A percentile compares a stretch with the other conserved stretches of the same genome.
Evolutionary conservation across 35 echinoderm and acorn worm genomes (phyloP).

Genomic region (Holothuria glaberrima): DNA sequence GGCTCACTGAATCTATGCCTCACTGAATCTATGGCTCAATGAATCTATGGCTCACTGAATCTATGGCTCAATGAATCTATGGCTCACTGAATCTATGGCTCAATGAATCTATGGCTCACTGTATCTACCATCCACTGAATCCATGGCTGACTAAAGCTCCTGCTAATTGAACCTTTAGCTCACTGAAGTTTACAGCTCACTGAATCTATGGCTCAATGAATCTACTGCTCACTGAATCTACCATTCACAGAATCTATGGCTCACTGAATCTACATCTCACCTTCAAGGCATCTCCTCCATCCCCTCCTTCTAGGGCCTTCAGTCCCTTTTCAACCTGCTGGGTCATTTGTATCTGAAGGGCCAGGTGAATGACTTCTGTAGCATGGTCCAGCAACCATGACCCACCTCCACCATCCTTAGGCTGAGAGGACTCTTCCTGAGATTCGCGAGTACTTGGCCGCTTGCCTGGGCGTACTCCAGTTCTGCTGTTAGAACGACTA

Average conservation of each 20-base stretch:
- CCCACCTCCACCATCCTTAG: background rate
- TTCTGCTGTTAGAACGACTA: constrained; percentile 79
- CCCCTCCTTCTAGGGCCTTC: constrained; percentile 78
- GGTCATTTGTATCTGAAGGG: constrained; percentile 95
- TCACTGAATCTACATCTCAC: constrained; percentile 34
- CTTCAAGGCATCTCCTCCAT: constrained; percentile 74
- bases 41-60: too few species aligned
- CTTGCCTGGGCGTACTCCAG: constrained; percentile 32
- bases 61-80: too few species aligned
- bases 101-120: too few species aligned
- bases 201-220: too few species aligned
- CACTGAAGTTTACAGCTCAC: too few species aligned
- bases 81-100: too few species aligned
- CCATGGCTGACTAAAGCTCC: background rate
- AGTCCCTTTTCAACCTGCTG: constrained; percentile 85
- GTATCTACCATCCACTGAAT: too few species aligned
- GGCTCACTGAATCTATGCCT: too few species aligned
- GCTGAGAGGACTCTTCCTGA: constrained; percentile 55
- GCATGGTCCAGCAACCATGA: constrained; percentile 98
- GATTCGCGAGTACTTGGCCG: constrained; percentile 52
- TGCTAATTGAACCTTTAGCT: too few species aligned
- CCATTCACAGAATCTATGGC: background rate
- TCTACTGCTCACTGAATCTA: background rate
- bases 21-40: too few species aligned
- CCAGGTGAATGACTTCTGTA: constrained; percentile 88